A percentile compares a stretch with the other conserved stretches of the same genome.
Conservation (phyloP, 2,113 vertebrate species). For the Phrynosoma platyrhinos region DNA sequence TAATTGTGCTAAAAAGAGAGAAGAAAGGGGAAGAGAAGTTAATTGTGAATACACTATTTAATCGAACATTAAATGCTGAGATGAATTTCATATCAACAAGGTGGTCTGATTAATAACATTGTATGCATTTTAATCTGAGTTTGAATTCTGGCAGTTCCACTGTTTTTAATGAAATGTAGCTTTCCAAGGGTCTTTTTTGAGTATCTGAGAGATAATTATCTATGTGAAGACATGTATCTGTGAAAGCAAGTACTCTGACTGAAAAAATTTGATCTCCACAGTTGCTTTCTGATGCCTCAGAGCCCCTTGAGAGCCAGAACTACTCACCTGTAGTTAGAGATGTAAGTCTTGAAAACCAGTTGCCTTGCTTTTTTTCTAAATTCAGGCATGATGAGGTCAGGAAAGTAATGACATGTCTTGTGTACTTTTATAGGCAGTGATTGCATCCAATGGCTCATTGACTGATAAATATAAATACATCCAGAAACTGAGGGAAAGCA, state of each 20-base stretch:
- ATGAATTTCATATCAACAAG: constrained; percentile 30
- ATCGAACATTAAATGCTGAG: not conserved
- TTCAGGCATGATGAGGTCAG: not conserved
- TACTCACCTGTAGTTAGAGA: constrained; percentile 93
- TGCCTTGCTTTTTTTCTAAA: not conserved
- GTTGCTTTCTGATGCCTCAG: constrained; percentile 90
- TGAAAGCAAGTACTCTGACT: constrained; percentile 38
- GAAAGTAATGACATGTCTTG: constrained; percentile 52
- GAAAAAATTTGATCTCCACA: constrained; percentile 68
- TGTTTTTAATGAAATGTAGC: constrained; percentile 2
- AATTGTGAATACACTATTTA: not conserved
- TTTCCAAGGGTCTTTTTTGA: constrained; percentile 3
- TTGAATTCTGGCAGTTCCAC: not conserved
- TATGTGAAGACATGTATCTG: not conserved
- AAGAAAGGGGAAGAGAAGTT: not conserved
- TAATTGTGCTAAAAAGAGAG: not conserved
- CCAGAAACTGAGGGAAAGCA: constrained; percentile 89
- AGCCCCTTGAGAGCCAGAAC: constrained; percentile 86
- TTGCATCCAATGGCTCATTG: constrained; percentile 93
- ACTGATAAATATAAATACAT: constrained; percentile 97
- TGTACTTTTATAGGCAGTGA: constrained; percentile 87
- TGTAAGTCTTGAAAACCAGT: constrained; percentile 80
- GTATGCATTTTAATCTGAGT: constrained; percentile 18
- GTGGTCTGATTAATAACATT: not conserved
- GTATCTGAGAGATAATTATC: not conserved